Evolutionary conservation across 1,140 invertebrate species (phyloP).

Genomic region (Ips typographus): DNA sequence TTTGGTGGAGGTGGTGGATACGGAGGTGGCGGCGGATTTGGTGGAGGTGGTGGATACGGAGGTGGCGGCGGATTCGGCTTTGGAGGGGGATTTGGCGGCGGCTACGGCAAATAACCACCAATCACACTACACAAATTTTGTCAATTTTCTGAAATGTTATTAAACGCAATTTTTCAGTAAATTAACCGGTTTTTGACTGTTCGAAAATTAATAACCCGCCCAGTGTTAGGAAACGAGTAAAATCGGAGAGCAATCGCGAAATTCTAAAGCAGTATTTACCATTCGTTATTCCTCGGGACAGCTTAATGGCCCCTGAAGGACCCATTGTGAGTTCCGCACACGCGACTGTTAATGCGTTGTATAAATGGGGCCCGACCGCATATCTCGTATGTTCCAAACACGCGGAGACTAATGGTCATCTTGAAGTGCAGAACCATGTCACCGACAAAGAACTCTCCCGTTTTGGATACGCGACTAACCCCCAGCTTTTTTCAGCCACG

Average conservation of each 20-base stretch:
- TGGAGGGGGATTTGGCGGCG: slow-evolving; percentile 6
- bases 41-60: slow-evolving; percentile 11
- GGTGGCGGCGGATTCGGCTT: slow-evolving; percentile 9
- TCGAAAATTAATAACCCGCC: too few relatives aligned
- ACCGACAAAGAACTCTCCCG: slow-evolving; percentile 21
- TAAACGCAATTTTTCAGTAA: neutral
- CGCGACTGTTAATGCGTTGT: slow-evolving; percentile 33
- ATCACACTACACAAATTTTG: too few relatives aligned
- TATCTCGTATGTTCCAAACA: slow-evolving; percentile 25
- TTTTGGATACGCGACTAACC: slow-evolving; percentile 9
- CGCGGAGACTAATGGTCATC: slow-evolving; percentile 28
- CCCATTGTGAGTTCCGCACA: slow-evolving; percentile 27
- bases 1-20: slow-evolving; percentile 5
- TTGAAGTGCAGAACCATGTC: slow-evolving; percentile 29
- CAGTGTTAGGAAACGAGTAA: neutral
- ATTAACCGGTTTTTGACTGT: neutral
- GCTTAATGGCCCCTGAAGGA: slow-evolving; percentile 27
- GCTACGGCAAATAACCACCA: slow-evolving; percentile 2
- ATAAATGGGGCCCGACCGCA: slow-evolving; percentile 29
- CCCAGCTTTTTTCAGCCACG: neutral
- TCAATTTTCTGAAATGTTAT: neutral
- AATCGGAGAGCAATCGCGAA: slow-evolving; percentile 8
- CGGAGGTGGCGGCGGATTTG: slow-evolving; percentile 8
- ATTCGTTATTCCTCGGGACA: slow-evolving; percentile 27
- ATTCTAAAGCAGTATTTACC: slow-evolving; percentile 27